Evolutionary conservation across 2,888 invertebrate species (phyloP).

Genomic region (Sceliomorpha sp.): DNA sequence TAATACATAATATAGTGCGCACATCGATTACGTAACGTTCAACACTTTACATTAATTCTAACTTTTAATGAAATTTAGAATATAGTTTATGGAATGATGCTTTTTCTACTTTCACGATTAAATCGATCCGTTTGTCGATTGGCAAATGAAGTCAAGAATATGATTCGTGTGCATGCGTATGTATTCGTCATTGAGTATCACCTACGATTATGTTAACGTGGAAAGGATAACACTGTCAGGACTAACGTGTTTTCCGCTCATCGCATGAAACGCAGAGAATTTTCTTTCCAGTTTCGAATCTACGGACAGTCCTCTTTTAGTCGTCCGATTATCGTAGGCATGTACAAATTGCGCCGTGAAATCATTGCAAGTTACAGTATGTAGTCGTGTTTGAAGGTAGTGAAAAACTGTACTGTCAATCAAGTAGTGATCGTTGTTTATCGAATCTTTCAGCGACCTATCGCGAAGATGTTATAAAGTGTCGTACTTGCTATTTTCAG

Average conservation of each 20-base stretch:
- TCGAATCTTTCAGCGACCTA: not conserved
- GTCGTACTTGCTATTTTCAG: conserved; percentile 83
- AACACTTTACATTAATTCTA: conserved; percentile 17
- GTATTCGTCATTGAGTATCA: conserved; percentile 1
- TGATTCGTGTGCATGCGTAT: conserved; percentile 5
- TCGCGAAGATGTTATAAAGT: conserved; percentile 6
- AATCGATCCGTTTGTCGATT: conserved; percentile 7
- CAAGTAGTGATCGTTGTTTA: not conserved
- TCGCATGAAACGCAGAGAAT: conserved; percentile 38
- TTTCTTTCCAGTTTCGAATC: conserved; percentile 3
- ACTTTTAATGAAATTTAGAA: conserved; percentile 31
- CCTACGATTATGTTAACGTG: not conserved
- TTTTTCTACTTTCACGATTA: conserved; percentile 16
- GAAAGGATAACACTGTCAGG: conserved; percentile 27
- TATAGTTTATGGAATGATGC: conserved; percentile 22
- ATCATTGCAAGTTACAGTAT: conserved; percentile 17
- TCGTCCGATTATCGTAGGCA: conserved; percentile 31
- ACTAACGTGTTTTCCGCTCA: conserved; percentile 33
- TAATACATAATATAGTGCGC: conserved; percentile 13
- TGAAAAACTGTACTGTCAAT: not conserved
- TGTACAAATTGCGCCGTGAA: conserved; percentile 22
- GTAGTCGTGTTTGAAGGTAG: conserved; percentile 47
- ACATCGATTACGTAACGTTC: conserved; percentile 7
- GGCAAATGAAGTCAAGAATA: too few relatives aligned
- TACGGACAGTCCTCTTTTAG: conserved; percentile 5